Evolutionary conservation across 1,140 invertebrate species (phyloP).

Genomic region (Bombus breviceps): DNA sequence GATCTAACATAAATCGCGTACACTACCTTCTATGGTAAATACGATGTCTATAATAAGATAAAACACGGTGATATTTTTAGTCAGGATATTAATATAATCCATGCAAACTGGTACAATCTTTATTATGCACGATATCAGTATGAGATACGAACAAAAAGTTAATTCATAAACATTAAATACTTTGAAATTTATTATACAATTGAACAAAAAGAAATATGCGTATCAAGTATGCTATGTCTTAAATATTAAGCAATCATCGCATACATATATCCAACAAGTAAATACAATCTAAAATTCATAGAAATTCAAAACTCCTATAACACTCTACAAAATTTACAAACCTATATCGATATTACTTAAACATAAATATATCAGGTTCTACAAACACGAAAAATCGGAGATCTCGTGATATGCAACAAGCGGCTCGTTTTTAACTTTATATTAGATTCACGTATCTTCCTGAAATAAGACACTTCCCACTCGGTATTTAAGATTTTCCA

Average conservation of each 20-base stretch:
- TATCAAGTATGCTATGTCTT: not conserved
- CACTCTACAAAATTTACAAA: too few species aligned
- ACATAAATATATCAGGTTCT: too few species aligned
- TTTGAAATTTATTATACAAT: not conserved
- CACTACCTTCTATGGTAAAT: slow-evolving; percentile 26
- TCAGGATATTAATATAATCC: slow-evolving; percentile 40
- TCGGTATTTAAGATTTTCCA: too few species aligned
- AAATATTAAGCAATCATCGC: not conserved
- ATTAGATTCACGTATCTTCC: too few species aligned
- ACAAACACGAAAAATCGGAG: too few species aligned
- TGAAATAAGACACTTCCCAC: too few species aligned
- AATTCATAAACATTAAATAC: not conserved
- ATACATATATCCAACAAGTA: too few species aligned
- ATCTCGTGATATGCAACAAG: too few species aligned
- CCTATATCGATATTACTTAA: too few species aligned
- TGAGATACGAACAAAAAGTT: slow-evolving; percentile 5
- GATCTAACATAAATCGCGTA: slow-evolving; percentile 9
- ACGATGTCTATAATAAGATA: slow-evolving; percentile 45
- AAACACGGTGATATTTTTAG: slow-evolving; percentile 42
- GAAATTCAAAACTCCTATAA: too few species aligned
- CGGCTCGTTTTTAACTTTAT: too few species aligned
- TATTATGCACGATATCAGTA: not conserved
- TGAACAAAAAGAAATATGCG: not conserved
- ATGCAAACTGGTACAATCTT: slow-evolving; percentile 34
- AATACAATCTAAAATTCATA: too few species aligned